These are phyloP conservation scores for Caenorhabditis tropicalis DNA, from an alignment of 1,140 invertebrate genomes.

Conservation along the genomic window DNA sequence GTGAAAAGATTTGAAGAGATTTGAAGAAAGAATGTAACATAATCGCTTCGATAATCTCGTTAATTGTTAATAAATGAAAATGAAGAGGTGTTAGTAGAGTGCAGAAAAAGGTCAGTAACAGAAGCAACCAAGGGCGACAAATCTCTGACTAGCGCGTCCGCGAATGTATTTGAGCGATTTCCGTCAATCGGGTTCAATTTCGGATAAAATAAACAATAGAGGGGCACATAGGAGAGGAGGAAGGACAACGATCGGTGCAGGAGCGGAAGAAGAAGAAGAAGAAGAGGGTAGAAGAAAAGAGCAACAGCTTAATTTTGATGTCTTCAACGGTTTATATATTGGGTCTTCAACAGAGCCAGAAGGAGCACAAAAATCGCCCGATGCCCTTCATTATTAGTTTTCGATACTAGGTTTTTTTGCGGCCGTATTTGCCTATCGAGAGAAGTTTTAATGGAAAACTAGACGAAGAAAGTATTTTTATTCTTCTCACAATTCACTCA, in stretches of 20 bases:
- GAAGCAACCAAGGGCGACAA: neutral
- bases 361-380: neutral
- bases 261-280: conserved; percentile 22
- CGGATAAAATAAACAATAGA: conserved; percentile 45
- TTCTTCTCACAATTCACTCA: too few species aligned
- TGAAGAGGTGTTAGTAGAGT: neutral
- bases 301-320: conserved; percentile 39
- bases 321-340: neutral
- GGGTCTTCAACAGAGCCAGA: neutral
- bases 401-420: neutral
- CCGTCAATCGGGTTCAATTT: conserved; percentile 38
- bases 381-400: neutral
- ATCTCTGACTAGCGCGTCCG: too few species aligned
- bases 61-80: neutral
- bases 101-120: neutral
- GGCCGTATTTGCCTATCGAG: neutral
- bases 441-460: neutral
- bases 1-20: neutral
- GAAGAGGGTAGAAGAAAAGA: neutral
- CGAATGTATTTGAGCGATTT: neutral
- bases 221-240: neutral
- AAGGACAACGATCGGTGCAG: neutral
- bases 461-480: neutral
- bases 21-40: too few species aligned
- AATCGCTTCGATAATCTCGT: neutral